Conservation (phyloP, 2,888 invertebrate genomes). For the Labia minor region DNA sequence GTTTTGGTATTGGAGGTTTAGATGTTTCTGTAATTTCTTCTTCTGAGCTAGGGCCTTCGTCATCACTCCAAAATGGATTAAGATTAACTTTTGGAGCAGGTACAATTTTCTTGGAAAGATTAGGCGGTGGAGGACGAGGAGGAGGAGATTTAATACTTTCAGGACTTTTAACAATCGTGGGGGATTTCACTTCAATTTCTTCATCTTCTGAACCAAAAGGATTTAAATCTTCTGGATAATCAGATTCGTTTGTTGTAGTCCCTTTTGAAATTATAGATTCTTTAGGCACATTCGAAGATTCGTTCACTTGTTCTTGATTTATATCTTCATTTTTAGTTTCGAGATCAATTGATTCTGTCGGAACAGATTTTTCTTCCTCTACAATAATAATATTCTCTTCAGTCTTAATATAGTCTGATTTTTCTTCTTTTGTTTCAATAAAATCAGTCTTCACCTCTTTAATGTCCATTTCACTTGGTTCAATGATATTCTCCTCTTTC, state of each 20-base stretch:
- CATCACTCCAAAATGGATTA: constrained; percentile 67
- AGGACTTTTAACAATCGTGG: constrained; percentile 33
- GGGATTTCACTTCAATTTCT: constrained; percentile 31
- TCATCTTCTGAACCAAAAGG: constrained; percentile 65
- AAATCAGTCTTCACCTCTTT: constrained; percentile 2
- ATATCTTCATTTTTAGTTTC: constrained; percentile 18
- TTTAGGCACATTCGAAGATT: constrained; percentile 8
- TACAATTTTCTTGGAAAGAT: constrained; percentile 23
- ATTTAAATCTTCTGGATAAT: constrained; percentile 70
- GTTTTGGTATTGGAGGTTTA: constrained; percentile 39
- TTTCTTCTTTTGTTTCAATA: neutral
- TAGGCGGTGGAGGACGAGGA: constrained; percentile 19
- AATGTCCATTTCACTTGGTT: neutral
- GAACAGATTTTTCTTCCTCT: constrained; percentile 9
- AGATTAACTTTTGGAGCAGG: constrained; percentile 44
- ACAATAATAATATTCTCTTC: constrained; percentile 3
- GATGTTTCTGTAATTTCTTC: constrained; percentile 34
- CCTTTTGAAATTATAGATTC: neutral
- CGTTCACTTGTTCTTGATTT: constrained; percentile 18
- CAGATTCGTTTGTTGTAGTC: constrained; percentile 20
- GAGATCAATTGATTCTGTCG: neutral
- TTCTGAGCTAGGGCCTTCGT: constrained; percentile 51
- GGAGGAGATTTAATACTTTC: constrained; percentile 31
- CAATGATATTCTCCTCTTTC: neutral
- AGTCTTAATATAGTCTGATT: neutral